Evolutionary conservation across 2,113 vertebrate genomes (phyloP), one percentile per base, ranked within the genome.

Genomic region (Acrocephalus kingi): DNA sequence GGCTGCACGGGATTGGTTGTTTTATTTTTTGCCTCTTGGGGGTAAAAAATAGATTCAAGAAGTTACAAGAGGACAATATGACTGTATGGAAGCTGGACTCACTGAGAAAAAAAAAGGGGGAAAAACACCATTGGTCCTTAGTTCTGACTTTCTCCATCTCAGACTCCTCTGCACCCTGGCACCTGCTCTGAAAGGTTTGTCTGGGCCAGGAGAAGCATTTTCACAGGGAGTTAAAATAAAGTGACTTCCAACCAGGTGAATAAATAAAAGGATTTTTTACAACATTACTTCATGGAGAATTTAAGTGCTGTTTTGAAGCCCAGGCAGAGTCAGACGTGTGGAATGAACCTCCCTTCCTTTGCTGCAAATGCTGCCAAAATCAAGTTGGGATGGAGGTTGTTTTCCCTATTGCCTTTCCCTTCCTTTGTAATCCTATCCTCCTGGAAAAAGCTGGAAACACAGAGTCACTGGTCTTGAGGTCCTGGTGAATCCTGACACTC

Each of bases 251-350:
- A 5, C 7, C 18, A 52, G n/a, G 22, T 52, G n/a, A 58, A 84
- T 51, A 66, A 96, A 96, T 80, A 88, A 73, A 83, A 75, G 48
- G 22, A 45, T 2, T 45, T 81, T 86, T 81, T 71, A 84, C 17
- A n/a, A 16, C 63, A 37, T 25, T 25, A 45, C 39, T 48, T 58
- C 0, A 1, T 8, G 23, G n/a, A 69, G 14, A 79, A 43, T 88
- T 73, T 14, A 39, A 59, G 19, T 54, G 28, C 37, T 51, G 0
- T 18, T 52, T 69, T 24, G 73, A 74, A 66, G 30, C 13, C 43
- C 12, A 33, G 51, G 31, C 55, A 41, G 45, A 56, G 30, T 48
- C 22, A 37, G 43, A 28, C 3, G 4, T 16, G 30, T 7, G 20
- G 37, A 84, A 25, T 49, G 31, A 77, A 51, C 31, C 8, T 83